Conservation (phyloP, 2,113 vertebrate genomes). For the Stigmatopora nigra region DNA sequence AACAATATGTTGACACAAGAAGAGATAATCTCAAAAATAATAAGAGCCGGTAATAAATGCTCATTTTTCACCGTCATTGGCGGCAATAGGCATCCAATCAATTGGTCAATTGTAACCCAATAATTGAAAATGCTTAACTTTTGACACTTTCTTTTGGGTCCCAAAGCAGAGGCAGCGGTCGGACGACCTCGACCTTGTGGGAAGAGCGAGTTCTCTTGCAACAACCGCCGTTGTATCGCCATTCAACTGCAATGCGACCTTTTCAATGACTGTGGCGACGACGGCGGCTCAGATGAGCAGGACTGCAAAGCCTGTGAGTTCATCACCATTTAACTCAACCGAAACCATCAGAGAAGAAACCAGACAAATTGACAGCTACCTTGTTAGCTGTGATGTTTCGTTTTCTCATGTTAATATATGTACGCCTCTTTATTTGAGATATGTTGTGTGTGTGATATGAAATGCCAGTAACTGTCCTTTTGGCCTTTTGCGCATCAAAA, state of each 20-base stretch:
- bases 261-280: slow-evolving; percentile 91
- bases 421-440: slow-evolving; percentile 27
- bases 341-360: slow-evolving; percentile 23
- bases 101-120: too few relatives aligned
- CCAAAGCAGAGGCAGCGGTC: slow-evolving; percentile 70
- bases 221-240: slow-evolving; percentile 81
- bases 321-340: slow-evolving; percentile 4
- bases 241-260: slow-evolving; percentile 85
- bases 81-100: too few relatives aligned
- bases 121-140: background rate
- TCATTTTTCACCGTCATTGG: too few relatives aligned
- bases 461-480: slow-evolving; percentile 29
- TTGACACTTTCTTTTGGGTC: slow-evolving; percentile 1
- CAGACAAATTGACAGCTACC: too few relatives aligned
- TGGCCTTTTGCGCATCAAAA: slow-evolving; percentile 49
- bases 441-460: slow-evolving; percentile 24
- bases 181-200: slow-evolving; percentile 81
- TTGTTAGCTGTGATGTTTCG: slow-evolving; percentile 35
- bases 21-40: too few relatives aligned
- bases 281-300: slow-evolving; percentile 83
- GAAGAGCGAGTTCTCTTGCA: slow-evolving; percentile 90
- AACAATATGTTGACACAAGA: too few relatives aligned
- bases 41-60: too few relatives aligned
- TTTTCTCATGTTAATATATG: slow-evolving; percentile 59
- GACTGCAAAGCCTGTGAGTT: slow-evolving; percentile 86